A percentile compares a stretch with the other conserved stretches of the same genome.
These are phyloP conservation scores for Cossypha caffra DNA, from an alignment of 2,797 vertebrate genomes.

Conservation along the genomic window DNA sequence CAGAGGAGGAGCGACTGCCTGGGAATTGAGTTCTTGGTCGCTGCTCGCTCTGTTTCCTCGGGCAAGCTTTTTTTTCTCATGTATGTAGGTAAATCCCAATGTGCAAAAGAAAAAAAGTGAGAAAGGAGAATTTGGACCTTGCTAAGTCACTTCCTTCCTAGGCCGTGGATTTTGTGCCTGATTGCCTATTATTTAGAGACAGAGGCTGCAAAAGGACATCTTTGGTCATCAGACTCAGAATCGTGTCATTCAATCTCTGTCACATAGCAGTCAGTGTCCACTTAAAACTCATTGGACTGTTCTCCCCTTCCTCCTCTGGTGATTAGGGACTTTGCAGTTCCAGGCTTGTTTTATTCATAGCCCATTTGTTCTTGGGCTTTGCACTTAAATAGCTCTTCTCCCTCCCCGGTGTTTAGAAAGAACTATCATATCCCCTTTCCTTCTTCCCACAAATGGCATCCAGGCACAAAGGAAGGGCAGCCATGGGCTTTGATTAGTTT, in stretches of 20 bases:
- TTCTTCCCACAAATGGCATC: neutral
- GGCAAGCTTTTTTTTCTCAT: neutral
- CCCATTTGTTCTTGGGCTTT: conserved; percentile 31
- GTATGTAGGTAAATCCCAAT: conserved; percentile 55
- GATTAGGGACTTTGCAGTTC: neutral
- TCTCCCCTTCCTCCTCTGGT: neutral
- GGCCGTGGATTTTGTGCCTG: neutral
- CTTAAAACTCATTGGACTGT: neutral
- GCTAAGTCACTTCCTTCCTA: neutral
- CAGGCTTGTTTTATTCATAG: conserved; percentile 48
- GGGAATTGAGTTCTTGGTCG: neutral
- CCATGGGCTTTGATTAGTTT: neutral
- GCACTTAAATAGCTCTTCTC: conserved; percentile 28
- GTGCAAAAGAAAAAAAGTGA: neutral
- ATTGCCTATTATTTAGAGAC: neutral
- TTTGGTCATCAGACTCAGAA: neutral
- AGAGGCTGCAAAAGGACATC: neutral
- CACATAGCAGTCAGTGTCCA: neutral
- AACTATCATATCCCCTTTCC: neutral
- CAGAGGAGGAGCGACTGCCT: fast-evolving
- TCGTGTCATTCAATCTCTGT: neutral
- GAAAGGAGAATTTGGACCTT: neutral
- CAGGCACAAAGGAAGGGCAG: neutral
- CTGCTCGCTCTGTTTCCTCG: neutral
- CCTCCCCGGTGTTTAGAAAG: conserved; percentile 21